Evolutionary conservation across 1,140 invertebrate species (phyloP).

Genomic region (Trachymyrmex cornetzi): DNA sequence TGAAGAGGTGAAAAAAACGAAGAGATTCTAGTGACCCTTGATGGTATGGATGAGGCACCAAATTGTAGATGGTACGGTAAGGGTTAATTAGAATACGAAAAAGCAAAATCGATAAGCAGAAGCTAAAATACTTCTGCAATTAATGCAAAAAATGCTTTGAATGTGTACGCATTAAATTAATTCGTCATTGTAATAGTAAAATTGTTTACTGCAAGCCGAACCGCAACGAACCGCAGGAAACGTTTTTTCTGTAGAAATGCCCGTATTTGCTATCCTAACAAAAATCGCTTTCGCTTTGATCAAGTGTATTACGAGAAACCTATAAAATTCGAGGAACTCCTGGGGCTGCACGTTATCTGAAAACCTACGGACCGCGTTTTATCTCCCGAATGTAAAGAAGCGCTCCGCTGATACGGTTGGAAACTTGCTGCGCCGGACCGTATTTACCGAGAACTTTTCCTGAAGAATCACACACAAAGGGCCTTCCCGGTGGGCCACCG

Average conservation of each 20-base stretch:
- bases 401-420: conserved; percentile 64
- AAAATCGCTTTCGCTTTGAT: conserved; percentile 47
- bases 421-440: conserved; percentile 60
- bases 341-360: conserved; percentile 28
- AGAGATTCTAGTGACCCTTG: no score
- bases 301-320: conserved; percentile 37
- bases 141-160: not conserved
- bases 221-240: not conserved
- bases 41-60: no score
- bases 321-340: conserved; percentile 37
- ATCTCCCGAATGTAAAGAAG: conserved; percentile 72
- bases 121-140: not conserved
- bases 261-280: conserved; percentile 22
- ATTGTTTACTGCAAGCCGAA: not conserved
- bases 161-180: not conserved
- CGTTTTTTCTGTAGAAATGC: not conserved
- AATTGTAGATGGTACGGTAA: no score
- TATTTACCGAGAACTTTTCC: conserved; percentile 73
- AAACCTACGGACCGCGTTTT: conserved; percentile 58
- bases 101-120: not conserved
- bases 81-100: not conserved
- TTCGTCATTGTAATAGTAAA: not conserved
- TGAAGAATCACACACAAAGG: conserved; percentile 58
- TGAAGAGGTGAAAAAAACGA: no score
- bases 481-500: conserved; percentile 46